Conservation (phyloP, 2,888 invertebrate species). For the Protodeltote pygarga region DNA sequence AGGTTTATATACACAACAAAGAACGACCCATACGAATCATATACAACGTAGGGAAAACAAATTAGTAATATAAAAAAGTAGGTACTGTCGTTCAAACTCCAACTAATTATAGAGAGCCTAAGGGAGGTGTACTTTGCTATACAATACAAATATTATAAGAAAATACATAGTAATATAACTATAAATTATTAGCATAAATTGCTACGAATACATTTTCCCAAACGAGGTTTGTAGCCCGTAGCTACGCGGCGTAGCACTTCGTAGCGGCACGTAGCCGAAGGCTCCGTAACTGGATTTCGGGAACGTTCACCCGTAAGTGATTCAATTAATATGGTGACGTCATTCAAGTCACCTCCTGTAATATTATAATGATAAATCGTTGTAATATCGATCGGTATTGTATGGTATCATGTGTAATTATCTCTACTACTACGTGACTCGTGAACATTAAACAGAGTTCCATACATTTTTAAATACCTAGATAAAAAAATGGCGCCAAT, state of each 20-base stretch:
- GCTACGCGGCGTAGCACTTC: slow-evolving; percentile 40
- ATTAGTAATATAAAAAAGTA: too few species aligned
- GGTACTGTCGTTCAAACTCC: too few species aligned
- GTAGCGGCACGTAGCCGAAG: slow-evolving; percentile 47
- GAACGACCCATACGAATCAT: too few species aligned
- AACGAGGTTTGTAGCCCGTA: slow-evolving; percentile 19
- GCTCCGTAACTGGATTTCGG: slow-evolving; percentile 48
- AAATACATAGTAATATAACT: too few species aligned
- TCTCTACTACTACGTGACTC: background rate
- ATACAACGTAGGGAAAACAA: too few species aligned
- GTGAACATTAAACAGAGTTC: too few species aligned
- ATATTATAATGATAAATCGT: slow-evolving; percentile 21
- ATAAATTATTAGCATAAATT: background rate
- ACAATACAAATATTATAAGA: too few species aligned
- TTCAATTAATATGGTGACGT: slow-evolving; percentile 47
- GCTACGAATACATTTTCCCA: slow-evolving; percentile 12
- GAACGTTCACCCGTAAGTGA: slow-evolving; percentile 37
- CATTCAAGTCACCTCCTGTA: slow-evolving; percentile 23
- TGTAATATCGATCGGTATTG: slow-evolving; percentile 7
- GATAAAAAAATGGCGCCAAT: too few species aligned
- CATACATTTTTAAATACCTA: too few species aligned
- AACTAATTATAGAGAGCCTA: too few species aligned
- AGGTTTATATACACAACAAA: too few species aligned
- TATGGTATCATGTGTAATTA: slow-evolving; percentile 3
- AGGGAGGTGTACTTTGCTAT: too few species aligned